Percentiles rank a stretch among this genome's conserved stretches.
These are phyloP conservation scores for Heliconius charithonia DNA, from an alignment of 2,888 invertebrate genomes.

Conservation along the genomic window DNA sequence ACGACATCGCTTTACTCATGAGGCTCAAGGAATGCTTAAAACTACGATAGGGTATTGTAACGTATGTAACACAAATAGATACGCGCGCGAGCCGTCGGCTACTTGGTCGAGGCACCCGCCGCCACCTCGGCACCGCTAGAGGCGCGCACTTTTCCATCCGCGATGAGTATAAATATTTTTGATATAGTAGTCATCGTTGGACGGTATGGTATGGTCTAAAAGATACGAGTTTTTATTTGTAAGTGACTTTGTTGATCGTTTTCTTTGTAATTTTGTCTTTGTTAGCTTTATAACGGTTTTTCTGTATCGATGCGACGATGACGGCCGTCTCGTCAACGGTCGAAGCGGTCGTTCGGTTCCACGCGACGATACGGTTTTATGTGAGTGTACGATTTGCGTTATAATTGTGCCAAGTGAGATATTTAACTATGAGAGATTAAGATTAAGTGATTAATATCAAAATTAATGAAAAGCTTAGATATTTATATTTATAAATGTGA, in stretches of 20 bases:
- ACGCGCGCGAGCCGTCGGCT: slow-evolving; percentile 35
- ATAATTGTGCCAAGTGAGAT: slow-evolving; percentile 83
- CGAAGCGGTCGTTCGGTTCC: slow-evolving; percentile 56
- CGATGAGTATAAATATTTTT: slow-evolving; percentile 53
- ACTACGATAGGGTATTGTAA: slow-evolving; percentile 58
- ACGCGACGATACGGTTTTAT: slow-evolving; percentile 61
- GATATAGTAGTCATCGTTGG: slow-evolving; percentile 79
- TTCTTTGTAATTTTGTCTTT: slow-evolving; percentile 82
- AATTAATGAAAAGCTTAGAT: slow-evolving; percentile 79
- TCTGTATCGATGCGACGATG: slow-evolving; percentile 60
- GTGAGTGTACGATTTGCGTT: slow-evolving; percentile 78
- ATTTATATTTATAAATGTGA: slow-evolving; percentile 81
- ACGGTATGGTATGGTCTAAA: slow-evolving; percentile 73
- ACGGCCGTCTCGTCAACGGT: slow-evolving; percentile 41
- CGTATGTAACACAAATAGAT: slow-evolving; percentile 33
- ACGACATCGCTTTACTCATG: slow-evolving; percentile 71
- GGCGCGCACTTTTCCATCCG: slow-evolving; percentile 34
- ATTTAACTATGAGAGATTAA: slow-evolving; percentile 80
- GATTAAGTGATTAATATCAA: slow-evolving; percentile 82
- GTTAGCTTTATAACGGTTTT: slow-evolving; percentile 81
- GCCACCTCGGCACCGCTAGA: slow-evolving; percentile 9
- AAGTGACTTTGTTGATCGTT: slow-evolving; percentile 82
- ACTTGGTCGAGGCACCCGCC: slow-evolving; percentile 19
- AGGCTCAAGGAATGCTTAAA: slow-evolving; percentile 74
- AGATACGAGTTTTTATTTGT: slow-evolving; percentile 80